Percentiles rank a stretch among this genome's conserved stretches.
These are phyloP conservation scores for Mythimna impura DNA, from an alignment of 2,888 invertebrate genomes.

Conservation along the genomic window DNA sequence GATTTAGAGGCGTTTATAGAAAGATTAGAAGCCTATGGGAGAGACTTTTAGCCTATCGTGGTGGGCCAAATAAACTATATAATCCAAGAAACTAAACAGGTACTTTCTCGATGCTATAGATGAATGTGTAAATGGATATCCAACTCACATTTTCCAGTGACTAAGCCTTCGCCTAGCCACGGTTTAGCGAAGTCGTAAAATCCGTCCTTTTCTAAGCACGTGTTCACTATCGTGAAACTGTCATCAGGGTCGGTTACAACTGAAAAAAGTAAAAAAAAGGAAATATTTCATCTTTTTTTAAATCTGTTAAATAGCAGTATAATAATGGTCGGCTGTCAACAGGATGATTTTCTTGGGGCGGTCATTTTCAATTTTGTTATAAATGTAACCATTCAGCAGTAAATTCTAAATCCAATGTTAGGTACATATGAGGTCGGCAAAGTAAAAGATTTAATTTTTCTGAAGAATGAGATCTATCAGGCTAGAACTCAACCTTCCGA, in stretches of 20 bases:
- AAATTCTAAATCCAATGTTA: too few relatives aligned
- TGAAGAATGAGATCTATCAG: too few relatives aligned
- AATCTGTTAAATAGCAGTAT: not conserved
- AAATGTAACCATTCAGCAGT: too few relatives aligned
- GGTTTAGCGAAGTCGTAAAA: slow-evolving; percentile 85
- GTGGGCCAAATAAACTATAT: not conserved
- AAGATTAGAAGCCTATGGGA: not conserved
- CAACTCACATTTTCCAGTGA: slow-evolving; percentile 78
- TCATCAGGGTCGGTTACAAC: slow-evolving; percentile 84
- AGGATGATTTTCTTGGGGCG: too few relatives aligned
- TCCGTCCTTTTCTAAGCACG: slow-evolving; percentile 80
- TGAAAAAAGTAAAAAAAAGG: slow-evolving; percentile 64
- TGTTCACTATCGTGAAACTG: slow-evolving; percentile 78
- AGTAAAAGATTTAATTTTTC: too few relatives aligned
- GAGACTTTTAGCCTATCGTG: not conserved
- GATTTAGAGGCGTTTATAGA: not conserved
- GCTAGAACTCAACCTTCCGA: too few relatives aligned
- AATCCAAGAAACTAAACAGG: not conserved
- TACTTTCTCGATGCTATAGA: not conserved
- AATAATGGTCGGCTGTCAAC: too few relatives aligned
- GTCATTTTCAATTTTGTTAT: too few relatives aligned
- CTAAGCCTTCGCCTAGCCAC: slow-evolving; percentile 83
- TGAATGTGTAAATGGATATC: not conserved
- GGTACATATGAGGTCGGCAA: too few relatives aligned
- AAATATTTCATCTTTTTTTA: not conserved